Evolutionary conservation across 2,888 invertebrate species (phyloP).

Genomic region (Amblyteles armatorius): DNA sequence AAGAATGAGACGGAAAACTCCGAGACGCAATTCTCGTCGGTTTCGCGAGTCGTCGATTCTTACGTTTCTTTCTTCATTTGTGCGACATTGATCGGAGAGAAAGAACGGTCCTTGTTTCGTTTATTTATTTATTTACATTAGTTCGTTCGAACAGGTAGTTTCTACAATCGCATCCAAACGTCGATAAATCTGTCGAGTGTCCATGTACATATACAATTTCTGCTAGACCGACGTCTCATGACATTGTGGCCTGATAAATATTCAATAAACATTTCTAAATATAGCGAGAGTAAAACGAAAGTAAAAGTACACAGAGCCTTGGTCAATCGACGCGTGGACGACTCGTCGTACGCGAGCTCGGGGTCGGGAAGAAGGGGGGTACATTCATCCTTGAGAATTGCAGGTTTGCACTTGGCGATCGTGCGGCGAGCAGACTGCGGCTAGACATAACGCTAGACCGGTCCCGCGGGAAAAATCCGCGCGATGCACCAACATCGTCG

Average conservation of each 20-base stretch:
- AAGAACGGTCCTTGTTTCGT: no score
- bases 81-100: background rate
- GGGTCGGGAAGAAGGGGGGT: conserved; percentile 9
- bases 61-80: background rate
- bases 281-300: conserved; percentile 5
- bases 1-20: conserved; percentile 63
- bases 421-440: conserved; percentile 75
- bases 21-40: background rate
- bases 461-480: conserved; percentile 69
- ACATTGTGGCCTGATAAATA: background rate
- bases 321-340: conserved; percentile 48
- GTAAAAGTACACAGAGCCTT: conserved; percentile 18
- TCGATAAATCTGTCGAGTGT: background rate
- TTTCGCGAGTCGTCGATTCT: background rate
- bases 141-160: no score
- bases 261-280: background rate
- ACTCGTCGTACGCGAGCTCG: conserved; percentile 44
- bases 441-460: conserved; percentile 81
- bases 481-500: conserved; percentile 12
- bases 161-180: background rate
- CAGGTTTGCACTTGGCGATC: conserved; percentile 58
- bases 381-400: conserved; percentile 35
- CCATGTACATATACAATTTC: no score
- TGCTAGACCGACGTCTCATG: background rate
- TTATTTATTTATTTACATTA: no score